Percentiles rank a stretch among this genome's conserved stretches.
Evolutionary conservation across 1,140 invertebrate genomes (phyloP).

Genomic region (Prorops nasuta): DNA sequence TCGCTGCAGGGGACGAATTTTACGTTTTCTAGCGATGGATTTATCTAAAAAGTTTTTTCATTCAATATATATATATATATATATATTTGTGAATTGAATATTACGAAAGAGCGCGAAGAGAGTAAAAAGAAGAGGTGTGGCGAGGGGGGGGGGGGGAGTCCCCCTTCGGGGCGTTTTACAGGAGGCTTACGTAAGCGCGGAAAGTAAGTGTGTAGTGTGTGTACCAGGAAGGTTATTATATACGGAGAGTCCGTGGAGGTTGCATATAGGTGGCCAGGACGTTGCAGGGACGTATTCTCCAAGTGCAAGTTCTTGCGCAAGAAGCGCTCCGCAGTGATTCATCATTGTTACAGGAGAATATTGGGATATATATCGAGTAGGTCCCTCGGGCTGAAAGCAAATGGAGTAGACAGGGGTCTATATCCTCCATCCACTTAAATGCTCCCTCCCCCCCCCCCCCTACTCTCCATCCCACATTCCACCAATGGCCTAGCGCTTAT

Average conservation of each 20-base stretch:
- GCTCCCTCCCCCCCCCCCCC: conserved; percentile 8
- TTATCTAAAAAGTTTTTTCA: too few species aligned
- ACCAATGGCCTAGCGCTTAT: neutral
- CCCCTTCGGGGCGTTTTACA: conserved; percentile 14
- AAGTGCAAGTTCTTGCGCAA: conserved; percentile 36
- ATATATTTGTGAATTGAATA: too few species aligned
- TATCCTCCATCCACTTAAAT: conserved; percentile 38
- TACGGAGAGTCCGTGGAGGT: neutral
- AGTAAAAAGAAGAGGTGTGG: too few species aligned
- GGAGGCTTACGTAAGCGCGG: conserved; percentile 25
- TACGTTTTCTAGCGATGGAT: too few species aligned
- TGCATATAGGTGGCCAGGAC: too few species aligned
- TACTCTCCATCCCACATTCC: conserved; percentile 15
- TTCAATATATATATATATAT: too few species aligned
- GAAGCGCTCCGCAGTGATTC: conserved; percentile 34
- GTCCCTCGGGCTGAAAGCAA: conserved; percentile 30
- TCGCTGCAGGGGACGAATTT: too few species aligned
- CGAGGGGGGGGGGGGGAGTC: too few species aligned
- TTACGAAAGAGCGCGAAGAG: too few species aligned
- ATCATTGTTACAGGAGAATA: conserved; percentile 37
- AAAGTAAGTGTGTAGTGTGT: too few species aligned
- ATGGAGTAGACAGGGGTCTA: conserved; percentile 35
- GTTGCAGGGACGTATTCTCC: too few species aligned
- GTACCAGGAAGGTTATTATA: too few species aligned
- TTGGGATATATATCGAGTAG: conserved; percentile 35